These are phyloP conservation scores for Falco biarmicus DNA, from an alignment of 2,797 vertebrate genomes.

Conservation along the genomic window DNA sequence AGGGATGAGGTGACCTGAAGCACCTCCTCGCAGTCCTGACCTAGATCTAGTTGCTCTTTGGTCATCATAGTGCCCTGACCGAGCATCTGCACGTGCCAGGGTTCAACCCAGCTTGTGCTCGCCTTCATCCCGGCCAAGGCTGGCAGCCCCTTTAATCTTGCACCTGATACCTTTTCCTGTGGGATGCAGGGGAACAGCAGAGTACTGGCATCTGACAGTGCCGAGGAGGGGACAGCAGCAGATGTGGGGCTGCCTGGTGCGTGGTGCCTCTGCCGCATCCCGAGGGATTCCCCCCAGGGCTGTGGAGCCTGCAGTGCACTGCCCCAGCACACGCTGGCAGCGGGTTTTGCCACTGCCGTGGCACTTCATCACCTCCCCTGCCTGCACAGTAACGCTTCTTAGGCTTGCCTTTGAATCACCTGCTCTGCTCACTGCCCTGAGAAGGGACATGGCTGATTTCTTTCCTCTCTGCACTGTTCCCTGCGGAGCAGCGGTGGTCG, in stretches of 20 bases:
- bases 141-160: not conserved
- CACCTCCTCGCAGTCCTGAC: not conserved
- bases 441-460: not conserved
- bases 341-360: fast-evolving
- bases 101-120: not conserved
- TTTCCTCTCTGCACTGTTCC: not conserved
- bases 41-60: not conserved
- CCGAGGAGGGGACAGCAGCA: not conserved
- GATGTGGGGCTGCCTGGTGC: not conserved
- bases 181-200: not conserved
- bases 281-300: fast-evolving
- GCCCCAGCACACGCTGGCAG: fast-evolving
- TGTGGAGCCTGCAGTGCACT: not conserved
- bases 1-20: not conserved
- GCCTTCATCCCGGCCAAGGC: fast-evolving
- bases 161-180: not conserved
- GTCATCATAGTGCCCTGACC: not conserved
- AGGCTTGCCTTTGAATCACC: not conserved
- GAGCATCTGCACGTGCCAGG: fast-evolving
- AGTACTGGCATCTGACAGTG: not conserved
- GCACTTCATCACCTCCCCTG: not conserved
- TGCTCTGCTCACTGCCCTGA: not conserved
- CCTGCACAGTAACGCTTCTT: fast-evolving
- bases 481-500: not conserved
- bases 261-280: not conserved